Base-by-base conservation (phyloP, 2,888 invertebrate genomes). In the Teleogryllus oceanicus region DNA sequence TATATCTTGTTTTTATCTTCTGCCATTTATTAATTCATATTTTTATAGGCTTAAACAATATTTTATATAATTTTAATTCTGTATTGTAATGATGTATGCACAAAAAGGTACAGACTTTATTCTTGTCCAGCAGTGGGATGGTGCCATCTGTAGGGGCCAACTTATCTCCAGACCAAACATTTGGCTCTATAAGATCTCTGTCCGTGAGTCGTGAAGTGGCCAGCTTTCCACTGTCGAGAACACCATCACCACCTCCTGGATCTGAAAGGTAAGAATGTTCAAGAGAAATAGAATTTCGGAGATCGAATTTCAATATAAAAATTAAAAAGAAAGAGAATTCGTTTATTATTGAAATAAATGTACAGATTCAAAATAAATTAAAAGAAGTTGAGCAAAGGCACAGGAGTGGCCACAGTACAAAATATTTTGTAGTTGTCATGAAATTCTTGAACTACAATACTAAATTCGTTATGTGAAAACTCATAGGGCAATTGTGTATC, bases 211-310 rank as follows among this genome's bases (percentile, higher is more conserved):
- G 93, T 83, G 93, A 93, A 86, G 92, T 93, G 80, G 93, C 93
- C 83, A 93, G 93, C 86, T 93, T 93, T 85, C 93, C 93, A n/a
- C 86, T 93, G 62, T 93, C 93, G 18, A 89, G 93, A 82, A 92
- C 93, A 77, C 93, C 93, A 51, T 92, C 92, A 84, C 93, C 93
- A 79, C 93, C 93, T 77, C 92, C 92, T 21, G 50, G 74, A 78
- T 87, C 85, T 80, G 86, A 87, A 83, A 87, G 86, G 87, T 87
- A 80, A 81, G 49, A 62, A 62, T 18, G n/a, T 62, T 13, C 8
- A 62, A n/a, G n/a, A 62, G 62, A 10, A 62, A 16, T n/a, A 62
- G 62, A 3, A 62, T 62, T 62, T 62, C 62, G 62, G 8, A 37
- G 37, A 37, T 37, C 8, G 24, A 24, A 37, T 37, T 37, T 37